A percentile compares a stretch with the other conserved stretches of the same genome.
Conservation (phyloP, 2,888 invertebrate genomes). For the Agrochola litura region DNA sequence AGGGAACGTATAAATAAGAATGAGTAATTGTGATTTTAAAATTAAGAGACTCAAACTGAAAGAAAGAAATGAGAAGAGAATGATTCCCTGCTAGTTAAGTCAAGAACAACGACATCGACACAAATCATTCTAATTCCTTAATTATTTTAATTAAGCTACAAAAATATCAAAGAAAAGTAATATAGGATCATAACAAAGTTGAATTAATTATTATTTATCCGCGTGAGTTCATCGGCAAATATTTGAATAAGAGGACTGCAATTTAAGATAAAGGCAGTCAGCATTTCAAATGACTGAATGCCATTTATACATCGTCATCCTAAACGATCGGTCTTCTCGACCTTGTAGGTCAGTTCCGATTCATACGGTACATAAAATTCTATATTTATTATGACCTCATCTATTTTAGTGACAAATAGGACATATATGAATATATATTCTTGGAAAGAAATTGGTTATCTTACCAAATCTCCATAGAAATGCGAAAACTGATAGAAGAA, state of each 20-base stretch:
- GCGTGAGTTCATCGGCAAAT: slow-evolving; percentile 46
- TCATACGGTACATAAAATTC: slow-evolving; percentile 25
- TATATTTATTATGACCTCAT: neutral
- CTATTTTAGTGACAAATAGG: neutral
- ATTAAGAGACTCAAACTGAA: neutral
- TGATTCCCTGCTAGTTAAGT: neutral
- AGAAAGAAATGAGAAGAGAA: neutral
- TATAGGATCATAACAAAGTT: slow-evolving; percentile 13
- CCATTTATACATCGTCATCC: slow-evolving; percentile 60
- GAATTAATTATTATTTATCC: slow-evolving; percentile 15
- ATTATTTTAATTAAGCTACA: neutral
- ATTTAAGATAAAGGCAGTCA: slow-evolving; percentile 51
- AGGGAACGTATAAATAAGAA: slow-evolving; percentile 36
- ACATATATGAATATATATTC: neutral
- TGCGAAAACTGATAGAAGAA: slow-evolving; percentile 62
- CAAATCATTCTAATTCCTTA: neutral
- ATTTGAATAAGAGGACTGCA: slow-evolving; percentile 34
- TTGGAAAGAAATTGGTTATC: slow-evolving; percentile 47
- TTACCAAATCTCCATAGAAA: slow-evolving; percentile 75
- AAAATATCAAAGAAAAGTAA: neutral
- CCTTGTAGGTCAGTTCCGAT: slow-evolving; percentile 67
- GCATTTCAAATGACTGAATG: slow-evolving; percentile 50
- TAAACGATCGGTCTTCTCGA: slow-evolving; percentile 44
- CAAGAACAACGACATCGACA: neutral
- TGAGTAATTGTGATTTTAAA: slow-evolving; percentile 27